Evolutionary conservation across 2,113 vertebrate species (phyloP).

Genomic region (Thinocorus orbignyianus): DNA sequence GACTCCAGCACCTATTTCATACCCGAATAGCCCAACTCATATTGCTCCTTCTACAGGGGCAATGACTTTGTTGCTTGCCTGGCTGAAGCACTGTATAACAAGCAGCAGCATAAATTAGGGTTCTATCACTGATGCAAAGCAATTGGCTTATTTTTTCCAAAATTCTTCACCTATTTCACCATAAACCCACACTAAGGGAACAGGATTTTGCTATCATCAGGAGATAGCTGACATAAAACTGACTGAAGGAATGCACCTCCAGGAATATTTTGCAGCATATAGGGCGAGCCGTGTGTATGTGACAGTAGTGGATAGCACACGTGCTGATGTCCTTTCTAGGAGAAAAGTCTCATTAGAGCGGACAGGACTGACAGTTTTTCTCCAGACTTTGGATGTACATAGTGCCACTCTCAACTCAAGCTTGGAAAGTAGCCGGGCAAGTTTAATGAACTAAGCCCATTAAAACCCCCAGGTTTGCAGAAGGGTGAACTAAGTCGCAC

Average conservation of each 20-base stretch:
- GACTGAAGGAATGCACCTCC: background rate
- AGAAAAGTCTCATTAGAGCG: slow-evolving; percentile 20
- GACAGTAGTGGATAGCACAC: background rate
- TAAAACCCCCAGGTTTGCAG: background rate
- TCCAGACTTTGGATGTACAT: background rate
- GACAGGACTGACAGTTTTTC: background rate
- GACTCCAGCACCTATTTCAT: background rate
- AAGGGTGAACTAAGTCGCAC: background rate
- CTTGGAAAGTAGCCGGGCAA: background rate
- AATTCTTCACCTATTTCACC: background rate
- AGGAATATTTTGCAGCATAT: background rate
- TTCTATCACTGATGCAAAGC: background rate
- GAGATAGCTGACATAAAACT: background rate
- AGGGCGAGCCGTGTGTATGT: background rate
- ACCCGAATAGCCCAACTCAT: background rate
- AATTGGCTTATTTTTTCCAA: background rate
- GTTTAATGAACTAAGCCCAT: background rate
- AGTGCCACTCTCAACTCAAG: background rate
- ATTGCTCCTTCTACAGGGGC: background rate
- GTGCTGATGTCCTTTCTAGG: background rate
- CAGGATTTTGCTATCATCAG: background rate
- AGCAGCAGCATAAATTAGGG: background rate
- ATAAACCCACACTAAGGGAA: background rate
- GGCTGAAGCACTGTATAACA: background rate
- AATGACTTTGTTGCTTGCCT: background rate